Evolutionary conservation across 2,797 vertebrate species (phyloP), one percentile per base, ranked within the genome.

Genomic region (Ibycter americanus): DNA sequence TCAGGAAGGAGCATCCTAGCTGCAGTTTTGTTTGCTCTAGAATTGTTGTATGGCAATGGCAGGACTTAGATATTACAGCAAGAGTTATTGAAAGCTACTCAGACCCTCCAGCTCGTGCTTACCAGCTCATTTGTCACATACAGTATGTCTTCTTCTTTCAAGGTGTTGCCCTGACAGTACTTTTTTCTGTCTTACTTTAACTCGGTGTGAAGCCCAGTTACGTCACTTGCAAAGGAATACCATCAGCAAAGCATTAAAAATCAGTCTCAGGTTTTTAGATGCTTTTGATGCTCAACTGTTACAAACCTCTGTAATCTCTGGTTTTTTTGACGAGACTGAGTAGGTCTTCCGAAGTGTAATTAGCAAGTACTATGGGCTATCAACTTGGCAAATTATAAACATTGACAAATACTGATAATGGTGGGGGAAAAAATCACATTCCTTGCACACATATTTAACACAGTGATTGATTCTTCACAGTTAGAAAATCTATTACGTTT

Each of bases 341-440:
- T 36, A 63, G 38, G 11, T 79, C 40, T 58, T 93, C 29, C 32
- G 12, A 83, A n/a, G 49, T 23, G 4, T 18, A 82, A 1, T 66
- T 78, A 79, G 8, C 59, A 40, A 80, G 12, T 79, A 42, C 49
- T 66, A 1, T 46, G 44, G 56, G 15, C 54, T 44, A 9, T 84
- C 46, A 17, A 9, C 15, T 36, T 59, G 18, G 22, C 21, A 62
- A 87, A 79, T 79, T 68, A 21, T 22, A 56, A 89, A 80, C 34
- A 52, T 26, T 42, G 23, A 31, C 25, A 66, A 70, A 76, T 76
- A 26, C 8, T 26, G 21, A 56, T 61, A 81, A 31, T 31, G 42
- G 31, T 40, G 11, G 8, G 4, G 7, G 5, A 6, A 20, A 25
- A 26, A 16, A 19, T 36, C 2, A 0, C 29, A 22, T 80, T 87